These are phyloP conservation scores for Brachycybe producta DNA, from an alignment of 2,888 invertebrate genomes.

Conservation along the genomic window DNA sequence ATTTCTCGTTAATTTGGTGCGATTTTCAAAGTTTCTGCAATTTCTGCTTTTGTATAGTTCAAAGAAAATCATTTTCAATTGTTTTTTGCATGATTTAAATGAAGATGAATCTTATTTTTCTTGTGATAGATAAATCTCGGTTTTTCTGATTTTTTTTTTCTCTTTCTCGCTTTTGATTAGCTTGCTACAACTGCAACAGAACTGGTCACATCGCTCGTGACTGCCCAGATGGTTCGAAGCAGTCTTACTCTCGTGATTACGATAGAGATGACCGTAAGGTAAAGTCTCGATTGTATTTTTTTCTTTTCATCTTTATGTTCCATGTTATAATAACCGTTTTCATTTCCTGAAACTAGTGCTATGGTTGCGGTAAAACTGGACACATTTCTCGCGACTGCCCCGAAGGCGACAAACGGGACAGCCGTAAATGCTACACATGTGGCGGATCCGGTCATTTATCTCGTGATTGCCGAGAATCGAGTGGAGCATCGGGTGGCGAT, in stretches of 20 bases:
- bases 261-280: conserved; percentile 28
- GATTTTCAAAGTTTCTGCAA: no score
- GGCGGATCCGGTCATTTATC: conserved; percentile 33
- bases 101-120: no score
- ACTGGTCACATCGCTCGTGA: conserved; percentile 70
- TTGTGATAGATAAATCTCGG: no score
- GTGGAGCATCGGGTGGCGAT: conserved; percentile 27
- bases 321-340: not conserved
- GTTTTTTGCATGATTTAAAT: no score
- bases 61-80: no score
- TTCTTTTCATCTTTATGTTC: not conserved
- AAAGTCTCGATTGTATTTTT: not conserved
- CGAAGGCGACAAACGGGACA: conserved; percentile 54
- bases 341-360: conserved; percentile 33
- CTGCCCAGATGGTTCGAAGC: conserved; percentile 52
- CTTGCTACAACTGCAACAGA: conserved; percentile 92
- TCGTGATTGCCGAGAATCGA: conserved; percentile 31
- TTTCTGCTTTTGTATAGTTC: no score
- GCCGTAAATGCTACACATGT: conserved; percentile 29
- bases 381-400: conserved; percentile 64
- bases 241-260: conserved; percentile 53
- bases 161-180: no score
- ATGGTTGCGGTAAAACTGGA: conserved; percentile 35
- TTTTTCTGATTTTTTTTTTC: no score
- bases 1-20: no score